Evolutionary conservation across 2,797 vertebrate species (phyloP), one percentile per base, ranked within the genome.

Genomic region (Hoplostethus mediterraneus): DNA sequence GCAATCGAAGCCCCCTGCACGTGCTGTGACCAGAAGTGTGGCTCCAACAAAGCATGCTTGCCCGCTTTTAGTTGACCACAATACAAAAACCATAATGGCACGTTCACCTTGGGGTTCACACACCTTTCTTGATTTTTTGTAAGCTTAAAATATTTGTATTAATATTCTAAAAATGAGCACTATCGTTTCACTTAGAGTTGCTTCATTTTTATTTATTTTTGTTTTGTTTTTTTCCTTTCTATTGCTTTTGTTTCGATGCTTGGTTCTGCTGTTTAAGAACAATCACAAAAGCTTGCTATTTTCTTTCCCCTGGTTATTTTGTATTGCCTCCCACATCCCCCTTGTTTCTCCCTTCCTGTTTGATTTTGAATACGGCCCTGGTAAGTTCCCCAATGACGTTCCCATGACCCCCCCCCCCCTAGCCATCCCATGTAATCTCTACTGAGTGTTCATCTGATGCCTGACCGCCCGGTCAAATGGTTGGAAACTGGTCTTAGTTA

Each of bases 161-260:
- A 70, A 84, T 85, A 89, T 85, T 81, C 66, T 72, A 61, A 82
- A 79, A 82, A 76, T 40, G 74, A 90, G 80, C 89, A 86, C 83
- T 77, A 80, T 84, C 71, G 61, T 81, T 86, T 84, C 72, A 63
- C 74, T 77, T 86, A 86, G 84, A 80, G 71, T 84, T 66, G 82
- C 82, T 87, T 89, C 71, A 54, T 86, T 90, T 91, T 81, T 81
- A 91, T 94, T 92, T 91, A 88, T 91, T 90, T 86, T 44, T 64
- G 45, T 81, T 76, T 69, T 81, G 64, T 68, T 65, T 56, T 57
- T 77, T 56, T 67, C 13, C 33, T 73, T 76, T 77, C 58, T 69
- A 45, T 53, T 6, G 55, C 79, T 82, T 67, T 61, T 67, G 31
- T 84, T 84, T 83, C 42, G 57, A 71, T 55, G 64, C 79, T 88